Base-by-base conservation (phyloP, 1,140 invertebrate species). In the Drosophila santomea region DNA sequence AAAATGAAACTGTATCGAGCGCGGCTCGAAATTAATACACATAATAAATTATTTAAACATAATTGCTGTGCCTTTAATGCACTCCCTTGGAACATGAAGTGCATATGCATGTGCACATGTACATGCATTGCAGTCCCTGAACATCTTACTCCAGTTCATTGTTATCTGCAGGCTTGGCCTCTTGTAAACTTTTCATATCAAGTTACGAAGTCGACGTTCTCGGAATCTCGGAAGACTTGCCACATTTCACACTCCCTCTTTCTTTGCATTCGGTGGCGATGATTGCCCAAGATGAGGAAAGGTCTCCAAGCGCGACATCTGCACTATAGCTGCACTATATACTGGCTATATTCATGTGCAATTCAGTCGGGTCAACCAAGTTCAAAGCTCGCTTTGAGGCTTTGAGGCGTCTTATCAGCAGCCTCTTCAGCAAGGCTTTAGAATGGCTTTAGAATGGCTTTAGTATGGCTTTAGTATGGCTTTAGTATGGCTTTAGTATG, bases 141-240 rank as follows among this genome's bases (percentile, higher is more conserved):
- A 52, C 50, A 54, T 50, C 25, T 35, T 47, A 35, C 15, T 51
- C 52, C 62, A 39, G 55, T 45, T 66, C 79, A 82, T 75, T 88
- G 79, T 86, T 82, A 88, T 88, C 82, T 10, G 47, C 50, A 68
- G 39, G 36, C 38, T 61, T 86, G 80, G 79, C 79, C 83, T 88
- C 83, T 86, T 73, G 67, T 88, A 88, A 86, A 88, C 83, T 88
- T 79, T 88, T 61, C 79, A 80, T 88, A 88, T 88, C 83, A 88
- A 74, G 52, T 88, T 88, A 80, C 84, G 75, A 61, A 50, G 62
- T 75, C 64, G 57, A 59, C 61, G 47, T 76, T 84, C 48, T 66
- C 51, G 76, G 84, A 89, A 72, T 84, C 48, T 66, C 51, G 80
- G 75, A 88, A 89, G 60, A 89, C 67, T 88, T 88, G 83, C 84